Base-by-base conservation (phyloP, 2,113 vertebrate genomes). In the Rhynchopsitta pachyrhyncha region DNA sequence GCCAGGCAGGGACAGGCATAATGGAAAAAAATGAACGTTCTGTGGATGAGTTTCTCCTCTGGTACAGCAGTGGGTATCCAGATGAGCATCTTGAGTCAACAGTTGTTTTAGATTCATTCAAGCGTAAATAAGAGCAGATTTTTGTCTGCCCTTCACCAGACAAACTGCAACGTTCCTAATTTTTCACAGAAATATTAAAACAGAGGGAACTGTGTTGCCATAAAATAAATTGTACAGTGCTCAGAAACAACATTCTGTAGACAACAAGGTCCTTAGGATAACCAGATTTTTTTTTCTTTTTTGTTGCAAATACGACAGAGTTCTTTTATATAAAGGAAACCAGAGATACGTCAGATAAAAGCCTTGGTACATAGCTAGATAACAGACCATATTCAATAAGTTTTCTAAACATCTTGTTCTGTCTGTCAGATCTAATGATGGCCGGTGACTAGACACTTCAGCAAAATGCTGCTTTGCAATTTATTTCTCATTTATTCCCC, bases 381-480 rank as follows among this genome's bases (percentile, higher is more conserved):
- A 96, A 77, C 89, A 92, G 74, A 70, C 74, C 19, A 31, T 77
- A 92, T 95, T 96, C 96, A 97, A 52, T 96, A 96, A 91, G 85
- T 97, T 96, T 95, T 95, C 94, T 91, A 97, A 97, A 96, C 95
- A 91, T 96, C 96, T 97, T 97, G 94, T 97, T 97, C 92, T 97
- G 92, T 95, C 95, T 98, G 97, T 97, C 97, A 97, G 95, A 91
- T 90, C 92, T 97, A 97, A 97, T 97, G 97, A 97, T 97, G 96
- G 94, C 92, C 95, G 86, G 95, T 97, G 96, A 96, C 94, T 89
- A 97, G 96, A 97, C 76, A 95, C 95, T 95, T 97, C 93, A 96
- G 88, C 5, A 0, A 92, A 92, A 80, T 64, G 57, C 81, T 77
- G 79, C 92, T 93, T 92, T 95, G 93, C 92, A 96, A 95, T 96